Conservation (phyloP, 2,888 invertebrate genomes). For the Gasteruption jaculator region DNA sequence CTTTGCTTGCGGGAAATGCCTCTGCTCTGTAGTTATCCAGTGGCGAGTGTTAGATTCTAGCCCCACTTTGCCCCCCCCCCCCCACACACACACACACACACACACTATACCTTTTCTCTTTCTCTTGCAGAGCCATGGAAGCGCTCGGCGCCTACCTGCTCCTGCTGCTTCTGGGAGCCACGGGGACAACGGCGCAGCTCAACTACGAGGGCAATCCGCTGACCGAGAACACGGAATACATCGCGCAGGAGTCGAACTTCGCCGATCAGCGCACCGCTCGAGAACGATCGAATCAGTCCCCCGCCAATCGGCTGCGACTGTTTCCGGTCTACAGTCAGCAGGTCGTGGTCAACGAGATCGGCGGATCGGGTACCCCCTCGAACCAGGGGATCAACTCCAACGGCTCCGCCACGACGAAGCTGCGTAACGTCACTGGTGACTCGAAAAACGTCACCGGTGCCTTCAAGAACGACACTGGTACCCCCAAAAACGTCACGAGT, state of each 20-base stretch:
- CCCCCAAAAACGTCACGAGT: too few relatives aligned
- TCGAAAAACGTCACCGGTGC: too few relatives aligned
- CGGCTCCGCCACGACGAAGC: too few relatives aligned
- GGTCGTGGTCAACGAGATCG: constrained; percentile 8
- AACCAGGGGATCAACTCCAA: not conserved
- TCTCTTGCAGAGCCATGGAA: constrained; percentile 29
- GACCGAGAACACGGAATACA: constrained; percentile 43
- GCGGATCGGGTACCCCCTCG: too few relatives aligned
- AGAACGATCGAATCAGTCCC: not conserved
- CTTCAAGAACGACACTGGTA: too few relatives aligned
- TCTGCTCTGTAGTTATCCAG: too few relatives aligned
- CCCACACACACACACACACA: too few relatives aligned
- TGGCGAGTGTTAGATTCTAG: too few relatives aligned
- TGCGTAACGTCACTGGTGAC: too few relatives aligned
- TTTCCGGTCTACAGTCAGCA: constrained; percentile 25
- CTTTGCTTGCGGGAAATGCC: too few relatives aligned
- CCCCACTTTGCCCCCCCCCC: too few relatives aligned
- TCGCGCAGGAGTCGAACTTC: constrained; percentile 40
- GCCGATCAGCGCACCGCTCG: too few relatives aligned
- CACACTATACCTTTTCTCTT: constrained; percentile 3
- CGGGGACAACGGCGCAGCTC: constrained; percentile 30
- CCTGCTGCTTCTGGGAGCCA: constrained; percentile 14
- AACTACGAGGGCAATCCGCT: constrained; percentile 46
- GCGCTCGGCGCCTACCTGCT: constrained; percentile 19
- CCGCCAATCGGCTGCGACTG: constrained; percentile 14